These are phyloP conservation scores for Sprattus sprattus DNA, from an alignment of 2,113 vertebrate species.

Conservation along the genomic window DNA sequence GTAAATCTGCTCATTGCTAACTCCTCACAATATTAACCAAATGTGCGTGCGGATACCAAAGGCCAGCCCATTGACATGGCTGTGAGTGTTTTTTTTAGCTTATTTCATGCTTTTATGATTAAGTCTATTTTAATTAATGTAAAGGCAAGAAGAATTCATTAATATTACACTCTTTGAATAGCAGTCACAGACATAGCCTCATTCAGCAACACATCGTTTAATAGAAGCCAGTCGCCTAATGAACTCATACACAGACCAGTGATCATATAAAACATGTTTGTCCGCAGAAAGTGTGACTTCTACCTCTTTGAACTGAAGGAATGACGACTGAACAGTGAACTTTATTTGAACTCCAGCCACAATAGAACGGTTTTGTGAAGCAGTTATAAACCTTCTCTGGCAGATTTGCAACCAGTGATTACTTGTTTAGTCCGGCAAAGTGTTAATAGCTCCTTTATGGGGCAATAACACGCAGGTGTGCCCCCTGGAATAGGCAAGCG, in stretches of 20 bases:
- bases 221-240: not conserved
- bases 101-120: not conserved
- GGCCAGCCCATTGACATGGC: not conserved
- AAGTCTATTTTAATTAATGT: not conserved
- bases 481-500: constrained; percentile 32
- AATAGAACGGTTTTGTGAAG: not conserved
- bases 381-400: constrained; percentile 54
- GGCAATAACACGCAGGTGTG: constrained; percentile 55
- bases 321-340: constrained; percentile 26
- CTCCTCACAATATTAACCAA: not conserved
- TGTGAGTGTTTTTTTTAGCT: not conserved
- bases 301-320: constrained; percentile 5
- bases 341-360: constrained; percentile 48
- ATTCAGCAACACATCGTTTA: not conserved
- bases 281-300: constrained; percentile 8
- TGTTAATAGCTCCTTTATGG: constrained; percentile 61
- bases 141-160: constrained; percentile 1
- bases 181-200: constrained; percentile 9
- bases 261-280: not conserved
- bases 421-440: constrained; percentile 55
- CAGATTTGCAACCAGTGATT: constrained; percentile 65
- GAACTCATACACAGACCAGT: constrained; percentile 9
- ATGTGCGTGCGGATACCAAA: not conserved
- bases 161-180: not conserved
- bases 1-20: not conserved